phyloP scores from a whole-genome alignment of 1,140 invertebrate species.

The Pseudomyrmex sp. region DNA sequence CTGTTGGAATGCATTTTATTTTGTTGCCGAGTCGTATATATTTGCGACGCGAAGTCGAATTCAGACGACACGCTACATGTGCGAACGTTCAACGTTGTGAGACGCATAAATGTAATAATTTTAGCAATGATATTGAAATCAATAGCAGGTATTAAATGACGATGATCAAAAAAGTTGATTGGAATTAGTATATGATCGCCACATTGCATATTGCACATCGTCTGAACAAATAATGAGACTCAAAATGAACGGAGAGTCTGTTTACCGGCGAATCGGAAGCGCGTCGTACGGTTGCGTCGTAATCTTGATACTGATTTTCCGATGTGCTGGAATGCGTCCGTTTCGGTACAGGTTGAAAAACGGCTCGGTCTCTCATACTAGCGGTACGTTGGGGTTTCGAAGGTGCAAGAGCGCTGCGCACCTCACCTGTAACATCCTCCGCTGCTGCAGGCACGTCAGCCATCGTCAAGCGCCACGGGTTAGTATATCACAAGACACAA shows the following conservation, averaged over 20 bases:
- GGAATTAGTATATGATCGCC: no score
- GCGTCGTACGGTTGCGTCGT: conserved; percentile 73
- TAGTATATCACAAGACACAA: conserved; percentile 84
- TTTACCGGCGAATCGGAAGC: conserved; percentile 79
- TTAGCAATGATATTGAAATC: no score
- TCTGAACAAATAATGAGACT: neutral
- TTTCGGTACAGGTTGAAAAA: conserved; percentile 75
- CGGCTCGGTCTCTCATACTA: conserved; percentile 89
- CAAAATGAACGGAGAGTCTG: neutral
- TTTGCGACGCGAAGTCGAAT: neutral
- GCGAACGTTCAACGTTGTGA: no score
- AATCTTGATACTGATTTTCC: conserved; percentile 72
- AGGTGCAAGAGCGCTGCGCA: conserved; percentile 90
- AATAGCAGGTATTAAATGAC: no score
- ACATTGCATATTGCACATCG: no score
- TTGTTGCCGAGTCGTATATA: neutral
- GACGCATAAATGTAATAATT: no score
- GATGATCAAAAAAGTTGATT: no score
- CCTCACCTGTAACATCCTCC: conserved; percentile 89
- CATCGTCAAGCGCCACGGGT: conserved; percentile 84
- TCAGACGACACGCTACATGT: no score
- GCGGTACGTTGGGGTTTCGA: conserved; percentile 93
- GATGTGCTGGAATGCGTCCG: conserved; percentile 62
- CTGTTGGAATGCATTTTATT: conserved; percentile 57
- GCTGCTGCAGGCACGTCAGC: conserved; percentile 84